Percentiles rank a stretch among this genome's conserved stretches.
phyloP scores from a whole-genome alignment of 2,797 vertebrate genomes.

The Danionella dracula region DNA sequence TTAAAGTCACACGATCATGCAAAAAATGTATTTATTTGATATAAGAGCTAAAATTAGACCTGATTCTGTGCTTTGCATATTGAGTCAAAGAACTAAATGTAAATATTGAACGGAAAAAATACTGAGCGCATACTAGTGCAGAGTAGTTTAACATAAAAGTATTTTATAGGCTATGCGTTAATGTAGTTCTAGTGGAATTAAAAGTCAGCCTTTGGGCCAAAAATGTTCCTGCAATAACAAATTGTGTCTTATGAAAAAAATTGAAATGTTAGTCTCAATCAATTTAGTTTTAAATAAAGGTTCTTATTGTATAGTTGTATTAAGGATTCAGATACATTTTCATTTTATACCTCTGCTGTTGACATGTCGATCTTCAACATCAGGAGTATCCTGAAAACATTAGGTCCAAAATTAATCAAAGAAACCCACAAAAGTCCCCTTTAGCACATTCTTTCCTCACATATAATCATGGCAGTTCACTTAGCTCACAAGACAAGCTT shows the following conservation, averaged over 20 bases:
- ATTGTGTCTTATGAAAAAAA: no score
- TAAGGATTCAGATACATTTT: no score
- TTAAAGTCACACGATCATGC: neutral
- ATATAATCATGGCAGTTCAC: constrained; percentile 4
- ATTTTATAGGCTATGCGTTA: no score
- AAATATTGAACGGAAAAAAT: no score
- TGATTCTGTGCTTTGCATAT: neutral
- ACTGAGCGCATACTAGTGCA: no score
- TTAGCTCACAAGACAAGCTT: constrained; percentile 12
- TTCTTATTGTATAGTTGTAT: no score
- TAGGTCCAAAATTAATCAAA: neutral
- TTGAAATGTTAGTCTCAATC: no score
- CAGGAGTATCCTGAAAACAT: constrained; percentile 62
- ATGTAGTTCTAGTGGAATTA: no score
- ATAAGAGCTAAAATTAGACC: neutral
- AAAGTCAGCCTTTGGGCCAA: no score
- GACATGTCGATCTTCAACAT: constrained; percentile 74
- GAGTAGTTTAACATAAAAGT: no score
- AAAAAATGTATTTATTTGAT: neutral
- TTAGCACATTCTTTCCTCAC: neutral
- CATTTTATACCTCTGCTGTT: constrained; percentile 62
- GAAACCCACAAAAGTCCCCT: neutral
- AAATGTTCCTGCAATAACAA: no score
- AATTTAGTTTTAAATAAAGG: no score
- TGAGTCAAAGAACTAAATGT: neutral